A percentile compares a stretch with the other conserved stretches of the same genome.
phyloP scores from a whole-genome alignment of 2,113 vertebrate genomes.

The Cardinalis cardinalis region DNA sequence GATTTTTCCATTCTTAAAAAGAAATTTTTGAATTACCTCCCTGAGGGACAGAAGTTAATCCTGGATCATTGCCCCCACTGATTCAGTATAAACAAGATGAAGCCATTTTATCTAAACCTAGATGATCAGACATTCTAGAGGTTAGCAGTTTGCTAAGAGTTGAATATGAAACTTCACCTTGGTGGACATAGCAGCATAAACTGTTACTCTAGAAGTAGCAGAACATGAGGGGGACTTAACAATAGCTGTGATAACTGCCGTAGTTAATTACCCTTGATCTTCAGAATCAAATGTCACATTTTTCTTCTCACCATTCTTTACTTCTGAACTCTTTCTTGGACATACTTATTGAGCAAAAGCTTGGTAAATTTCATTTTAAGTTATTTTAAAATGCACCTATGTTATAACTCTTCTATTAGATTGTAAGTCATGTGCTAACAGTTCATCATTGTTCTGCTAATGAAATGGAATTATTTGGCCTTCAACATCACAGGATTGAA shows the following conservation, averaged over 20 bases:
- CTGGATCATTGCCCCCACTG: neutral
- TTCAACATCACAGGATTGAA: neutral
- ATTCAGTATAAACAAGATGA: neutral
- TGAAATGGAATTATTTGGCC: conserved; percentile 19
- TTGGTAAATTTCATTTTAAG: neutral
- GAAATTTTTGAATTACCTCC: neutral
- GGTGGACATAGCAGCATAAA: neutral
- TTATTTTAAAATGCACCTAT: neutral
- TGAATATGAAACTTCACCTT: neutral
- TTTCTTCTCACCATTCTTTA: neutral
- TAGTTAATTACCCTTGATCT: neutral
- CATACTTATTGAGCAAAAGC: neutral
- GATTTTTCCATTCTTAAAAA: neutral
- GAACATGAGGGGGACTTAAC: neutral
- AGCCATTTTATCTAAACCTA: neutral
- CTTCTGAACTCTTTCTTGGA: neutral
- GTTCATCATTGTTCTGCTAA: neutral
- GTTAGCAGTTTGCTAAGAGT: neutral
- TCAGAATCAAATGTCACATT: neutral
- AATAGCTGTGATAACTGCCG: neutral
- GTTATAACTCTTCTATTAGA: neutral
- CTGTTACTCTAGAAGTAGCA: neutral
- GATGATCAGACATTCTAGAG: neutral
- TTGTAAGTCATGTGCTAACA: neutral
- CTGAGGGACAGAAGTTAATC: neutral